A percentile compares a stretch with the other conserved stretches of the same genome.
Evolutionary conservation across 2,797 vertebrate species (phyloP).

Genomic region (Cossypha dichroa): DNA sequence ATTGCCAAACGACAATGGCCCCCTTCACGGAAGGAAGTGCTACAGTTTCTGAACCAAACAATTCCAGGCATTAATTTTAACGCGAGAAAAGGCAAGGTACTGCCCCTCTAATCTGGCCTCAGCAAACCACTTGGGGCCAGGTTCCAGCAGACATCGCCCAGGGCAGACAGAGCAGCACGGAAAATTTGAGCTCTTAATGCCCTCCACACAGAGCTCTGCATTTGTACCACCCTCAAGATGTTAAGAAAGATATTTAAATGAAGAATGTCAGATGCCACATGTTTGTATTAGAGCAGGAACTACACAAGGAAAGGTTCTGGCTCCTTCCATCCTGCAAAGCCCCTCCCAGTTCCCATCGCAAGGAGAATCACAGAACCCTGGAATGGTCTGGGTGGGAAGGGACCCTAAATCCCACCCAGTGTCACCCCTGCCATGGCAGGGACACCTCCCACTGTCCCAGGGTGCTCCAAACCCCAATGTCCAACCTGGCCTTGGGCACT

Average conservation of each 20-base stretch:
- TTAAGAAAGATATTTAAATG: background rate
- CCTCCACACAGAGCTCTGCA: background rate
- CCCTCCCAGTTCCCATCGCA: background rate
- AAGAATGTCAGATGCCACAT: background rate
- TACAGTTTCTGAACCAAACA: background rate
- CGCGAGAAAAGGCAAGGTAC: background rate
- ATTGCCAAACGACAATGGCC: background rate
- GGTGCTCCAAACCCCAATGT: accelerated
- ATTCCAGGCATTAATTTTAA: background rate
- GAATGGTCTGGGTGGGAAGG: background rate
- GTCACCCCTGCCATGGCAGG: background rate
- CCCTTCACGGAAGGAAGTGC: background rate
- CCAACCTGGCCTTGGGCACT: background rate
- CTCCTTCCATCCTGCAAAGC: background rate
- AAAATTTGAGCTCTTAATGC: background rate
- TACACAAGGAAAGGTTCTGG: background rate
- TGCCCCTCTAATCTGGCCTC: background rate
- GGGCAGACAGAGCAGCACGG: background rate
- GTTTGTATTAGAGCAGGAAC: background rate
- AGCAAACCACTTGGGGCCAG: accelerated
- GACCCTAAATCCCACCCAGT: accelerated
- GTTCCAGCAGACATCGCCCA: background rate
- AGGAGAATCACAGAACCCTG: background rate
- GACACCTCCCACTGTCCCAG: accelerated
- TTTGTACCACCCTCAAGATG: background rate